phyloP scores from a whole-genome alignment of 2,888 invertebrate genomes.

The Mellilla xanthometata region DNA sequence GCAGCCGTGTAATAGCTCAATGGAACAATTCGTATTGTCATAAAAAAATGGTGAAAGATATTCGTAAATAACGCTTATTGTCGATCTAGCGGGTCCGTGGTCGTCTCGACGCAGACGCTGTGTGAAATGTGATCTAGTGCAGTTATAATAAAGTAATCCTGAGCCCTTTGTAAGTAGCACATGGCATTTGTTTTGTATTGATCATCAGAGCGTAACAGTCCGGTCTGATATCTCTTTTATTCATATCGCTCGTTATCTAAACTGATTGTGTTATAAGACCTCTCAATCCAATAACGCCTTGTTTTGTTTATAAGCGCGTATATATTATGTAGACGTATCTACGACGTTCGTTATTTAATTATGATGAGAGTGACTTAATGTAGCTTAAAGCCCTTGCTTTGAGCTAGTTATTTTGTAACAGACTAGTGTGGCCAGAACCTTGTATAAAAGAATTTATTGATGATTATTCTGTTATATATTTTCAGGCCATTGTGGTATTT shows the following conservation, averaged over 20 bases:
- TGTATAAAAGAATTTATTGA: too few species aligned
- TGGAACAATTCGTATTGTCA: slow-evolving; percentile 9
- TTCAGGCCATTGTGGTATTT: too few species aligned
- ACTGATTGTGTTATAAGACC: background rate
- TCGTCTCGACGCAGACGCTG: slow-evolving; percentile 48
- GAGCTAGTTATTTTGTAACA: too few species aligned
- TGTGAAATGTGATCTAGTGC: slow-evolving; percentile 69
- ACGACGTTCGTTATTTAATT: background rate
- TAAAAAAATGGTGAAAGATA: slow-evolving; percentile 60
- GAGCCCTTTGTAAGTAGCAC: slow-evolving; percentile 52
- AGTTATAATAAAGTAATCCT: slow-evolving; percentile 47
- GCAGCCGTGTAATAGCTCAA: slow-evolving; percentile 28
- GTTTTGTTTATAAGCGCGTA: slow-evolving; percentile 1
- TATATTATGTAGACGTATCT: background rate
- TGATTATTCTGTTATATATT: too few species aligned
- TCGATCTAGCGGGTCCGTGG: slow-evolving; percentile 46
- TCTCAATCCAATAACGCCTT: background rate
- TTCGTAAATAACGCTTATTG: slow-evolving; percentile 54
- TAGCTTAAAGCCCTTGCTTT: background rate
- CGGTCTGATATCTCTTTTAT: too few species aligned
- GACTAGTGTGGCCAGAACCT: too few species aligned
- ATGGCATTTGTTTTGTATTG: slow-evolving; percentile 17
- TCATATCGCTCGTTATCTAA: slow-evolving; percentile 9
- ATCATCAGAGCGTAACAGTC: slow-evolving; percentile 9
- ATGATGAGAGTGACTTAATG: background rate